Evolutionary conservation across 2,888 invertebrate genomes (phyloP).

Genomic region (Dendrolimus pini): DNA sequence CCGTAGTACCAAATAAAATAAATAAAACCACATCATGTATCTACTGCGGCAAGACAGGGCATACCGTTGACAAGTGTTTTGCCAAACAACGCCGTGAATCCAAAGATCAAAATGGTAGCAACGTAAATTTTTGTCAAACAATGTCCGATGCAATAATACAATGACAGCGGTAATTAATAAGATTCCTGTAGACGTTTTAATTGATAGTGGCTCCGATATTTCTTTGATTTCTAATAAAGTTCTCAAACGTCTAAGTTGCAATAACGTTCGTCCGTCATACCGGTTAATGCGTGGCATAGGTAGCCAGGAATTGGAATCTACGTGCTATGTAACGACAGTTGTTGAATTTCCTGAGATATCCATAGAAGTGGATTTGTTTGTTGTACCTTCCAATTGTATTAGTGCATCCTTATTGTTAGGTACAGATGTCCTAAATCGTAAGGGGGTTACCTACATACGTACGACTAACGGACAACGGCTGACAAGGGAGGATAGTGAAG

Average conservation of each 20-base stretch:
- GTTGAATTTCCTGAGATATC: conserved; percentile 15
- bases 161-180: too few relatives aligned
- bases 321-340: conserved; percentile 9
- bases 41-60: too few relatives aligned
- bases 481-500: conserved; percentile 1
- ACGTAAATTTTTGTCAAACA: too few relatives aligned
- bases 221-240: conserved; percentile 14
- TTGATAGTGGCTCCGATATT: conserved; percentile 16
- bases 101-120: too few relatives aligned
- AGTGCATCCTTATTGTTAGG: conserved; percentile 16
- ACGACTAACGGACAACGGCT: conserved; percentile 10
- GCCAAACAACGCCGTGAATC: too few relatives aligned
- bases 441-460: conserved; percentile 15
- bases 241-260: conserved; percentile 11
- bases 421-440: conserved; percentile 17
- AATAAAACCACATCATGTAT: neutral
- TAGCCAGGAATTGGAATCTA: conserved; percentile 13
- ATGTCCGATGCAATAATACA: conserved; percentile 6
- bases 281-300: conserved; percentile 18
- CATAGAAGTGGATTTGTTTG: conserved; percentile 17
- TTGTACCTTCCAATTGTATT: conserved; percentile 14
- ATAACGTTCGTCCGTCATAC: conserved; percentile 7
- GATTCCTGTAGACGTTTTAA: conserved; percentile 1
- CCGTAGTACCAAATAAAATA: too few relatives aligned
- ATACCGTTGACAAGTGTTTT: too few relatives aligned